phyloP scores from a whole-genome alignment of 2,113 vertebrate species.

The Porphyrio hochstetteri region DNA sequence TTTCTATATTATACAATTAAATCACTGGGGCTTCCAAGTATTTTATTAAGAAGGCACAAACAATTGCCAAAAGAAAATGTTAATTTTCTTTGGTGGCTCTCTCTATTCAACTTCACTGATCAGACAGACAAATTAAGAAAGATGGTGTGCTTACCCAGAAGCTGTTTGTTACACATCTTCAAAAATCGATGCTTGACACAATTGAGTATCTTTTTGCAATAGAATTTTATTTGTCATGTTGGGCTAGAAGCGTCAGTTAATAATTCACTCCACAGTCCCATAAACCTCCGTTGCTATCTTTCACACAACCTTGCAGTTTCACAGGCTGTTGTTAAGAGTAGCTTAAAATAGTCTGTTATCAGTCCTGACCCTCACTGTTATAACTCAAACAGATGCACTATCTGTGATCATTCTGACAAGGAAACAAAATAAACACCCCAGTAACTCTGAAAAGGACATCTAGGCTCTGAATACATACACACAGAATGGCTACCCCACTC shows the following conservation, averaged over 20 bases:
- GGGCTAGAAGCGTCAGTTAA: constrained; percentile 2
- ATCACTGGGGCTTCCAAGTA: neutral
- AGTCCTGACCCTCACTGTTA: neutral
- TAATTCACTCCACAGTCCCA: constrained; percentile 46
- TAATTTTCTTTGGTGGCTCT: neutral
- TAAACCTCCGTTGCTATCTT: constrained; percentile 17
- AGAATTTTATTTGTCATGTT: constrained; percentile 57
- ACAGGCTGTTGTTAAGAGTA: constrained; percentile 9
- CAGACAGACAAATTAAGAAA: constrained; percentile 25
- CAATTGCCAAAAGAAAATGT: constrained; percentile 11
- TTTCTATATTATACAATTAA: neutral
- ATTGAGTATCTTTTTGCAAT: neutral
- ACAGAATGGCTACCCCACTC: neutral
- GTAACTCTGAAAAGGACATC: neutral
- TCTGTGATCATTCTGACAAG: constrained; percentile 34
- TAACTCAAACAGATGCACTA: constrained; percentile 30
- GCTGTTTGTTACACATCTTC: constrained; percentile 29
- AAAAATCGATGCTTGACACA: constrained; percentile 9
- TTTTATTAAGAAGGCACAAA: neutral
- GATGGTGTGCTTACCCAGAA: constrained; percentile 2
- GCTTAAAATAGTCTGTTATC: constrained; percentile 57
- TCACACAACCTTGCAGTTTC: constrained; percentile 56
- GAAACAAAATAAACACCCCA: constrained; percentile 18
- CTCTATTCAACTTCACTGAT: neutral
- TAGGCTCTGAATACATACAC: neutral